Evolutionary conservation across 2,113 vertebrate species (phyloP).

Genomic region (Bos indicus): DNA sequence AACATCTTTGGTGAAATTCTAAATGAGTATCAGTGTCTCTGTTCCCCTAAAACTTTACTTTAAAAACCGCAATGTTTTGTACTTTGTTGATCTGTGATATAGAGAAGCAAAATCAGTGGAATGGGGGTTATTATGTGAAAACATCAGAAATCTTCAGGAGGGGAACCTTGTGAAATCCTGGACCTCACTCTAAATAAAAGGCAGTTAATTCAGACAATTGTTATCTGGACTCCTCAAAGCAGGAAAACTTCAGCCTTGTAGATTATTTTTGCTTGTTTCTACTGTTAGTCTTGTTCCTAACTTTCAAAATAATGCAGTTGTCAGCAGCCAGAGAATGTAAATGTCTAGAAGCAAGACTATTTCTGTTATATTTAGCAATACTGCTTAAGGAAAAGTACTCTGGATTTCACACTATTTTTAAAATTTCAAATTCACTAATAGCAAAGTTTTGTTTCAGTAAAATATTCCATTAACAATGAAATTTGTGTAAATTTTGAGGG

Average conservation of each 20-base stretch:
- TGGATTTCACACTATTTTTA: neutral
- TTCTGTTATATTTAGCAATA: slow-evolving; percentile 55
- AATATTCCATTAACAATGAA: neutral
- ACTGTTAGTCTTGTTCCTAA: neutral
- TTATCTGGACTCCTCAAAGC: neutral
- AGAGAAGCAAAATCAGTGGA: neutral
- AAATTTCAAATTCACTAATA: neutral
- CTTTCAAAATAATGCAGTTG: slow-evolving; percentile 33
- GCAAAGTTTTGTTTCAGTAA: neutral
- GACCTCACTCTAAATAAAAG: neutral
- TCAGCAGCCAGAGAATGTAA: slow-evolving; percentile 17
- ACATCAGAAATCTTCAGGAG: neutral
- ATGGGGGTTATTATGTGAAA: neutral
- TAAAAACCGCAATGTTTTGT: neutral
- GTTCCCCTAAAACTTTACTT: neutral
- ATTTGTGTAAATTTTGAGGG: neutral
- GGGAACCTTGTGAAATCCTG: neutral
- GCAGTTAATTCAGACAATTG: neutral
- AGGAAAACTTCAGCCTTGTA: neutral
- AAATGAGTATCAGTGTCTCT: neutral
- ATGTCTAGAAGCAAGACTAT: slow-evolving; percentile 41
- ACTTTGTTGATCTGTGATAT: neutral
- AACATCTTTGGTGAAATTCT: neutral
- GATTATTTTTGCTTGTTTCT: slow-evolving; percentile 15
- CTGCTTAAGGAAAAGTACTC: slow-evolving; percentile 36